Percentiles rank a stretch among this genome's conserved stretches.
Conservation (phyloP, 2,888 invertebrate genomes). For the Nymphalis c-album region DNA sequence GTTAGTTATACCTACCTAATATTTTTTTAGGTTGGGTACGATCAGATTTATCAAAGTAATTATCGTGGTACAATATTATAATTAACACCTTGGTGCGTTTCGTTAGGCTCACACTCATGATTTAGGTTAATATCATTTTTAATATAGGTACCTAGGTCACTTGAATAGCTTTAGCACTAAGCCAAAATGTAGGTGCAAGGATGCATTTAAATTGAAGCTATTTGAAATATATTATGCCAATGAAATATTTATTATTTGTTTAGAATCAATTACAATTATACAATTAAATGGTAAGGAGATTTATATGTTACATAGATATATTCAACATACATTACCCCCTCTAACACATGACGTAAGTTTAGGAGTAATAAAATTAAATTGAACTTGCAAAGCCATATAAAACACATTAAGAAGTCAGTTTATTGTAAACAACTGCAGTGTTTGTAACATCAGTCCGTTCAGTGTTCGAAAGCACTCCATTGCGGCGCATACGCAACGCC, state of each 20-base stretch:
- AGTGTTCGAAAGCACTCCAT: constrained; percentile 58
- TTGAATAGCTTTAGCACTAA: no score
- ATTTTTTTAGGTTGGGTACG: no score
- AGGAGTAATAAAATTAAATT: constrained; percentile 68
- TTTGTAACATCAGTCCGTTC: constrained; percentile 71
- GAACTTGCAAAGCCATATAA: constrained; percentile 74
- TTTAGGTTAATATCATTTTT: no score
- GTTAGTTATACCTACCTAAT: no score
- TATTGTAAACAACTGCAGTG: constrained; percentile 77
- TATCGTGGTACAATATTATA: no score
- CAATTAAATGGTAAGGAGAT: constrained; percentile 11
- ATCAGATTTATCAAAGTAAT: no score
- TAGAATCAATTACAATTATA: constrained; percentile 21
- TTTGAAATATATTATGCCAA: neutral
- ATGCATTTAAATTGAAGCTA: neutral
- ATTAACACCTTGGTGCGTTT: no score
- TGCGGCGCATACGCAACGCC: constrained; percentile 58
- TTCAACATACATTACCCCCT: constrained; percentile 41
- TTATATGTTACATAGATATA: constrained; percentile 21
- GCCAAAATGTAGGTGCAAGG: no score
- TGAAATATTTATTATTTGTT: constrained; percentile 8
- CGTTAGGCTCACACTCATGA: no score
- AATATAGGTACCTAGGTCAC: no score
- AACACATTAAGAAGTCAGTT: constrained; percentile 74
- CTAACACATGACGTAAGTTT: constrained; percentile 63